Base-by-base conservation (phyloP, 30 jellyfish, hydroid and myxozoan species). In the Pelagia noctiluca region DNA sequence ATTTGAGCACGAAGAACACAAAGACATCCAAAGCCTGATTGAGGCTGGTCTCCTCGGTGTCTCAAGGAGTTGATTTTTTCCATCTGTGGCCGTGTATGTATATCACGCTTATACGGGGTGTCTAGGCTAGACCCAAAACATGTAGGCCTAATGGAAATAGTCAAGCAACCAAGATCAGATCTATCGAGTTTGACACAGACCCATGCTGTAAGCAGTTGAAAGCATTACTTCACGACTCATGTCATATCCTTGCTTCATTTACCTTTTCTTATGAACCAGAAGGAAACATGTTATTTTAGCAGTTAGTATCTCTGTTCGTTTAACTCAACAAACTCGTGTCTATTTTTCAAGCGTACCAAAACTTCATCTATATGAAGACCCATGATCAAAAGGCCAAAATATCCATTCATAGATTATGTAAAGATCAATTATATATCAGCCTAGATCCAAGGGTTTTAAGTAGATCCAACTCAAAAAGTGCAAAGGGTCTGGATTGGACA, bases 11-110 rank as follows among this genome's bases (percentile, higher is more conserved):
- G 86, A 70, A 28, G 74, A 82, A 18, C 92, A 82, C 62, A 26
- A 73, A 7, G 74, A 82, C 47, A 69, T 82, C 2, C 92, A 82
- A 57, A 64, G 80, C 3, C 46, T 82, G 47, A 50, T 82, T 65
- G 92, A 67, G 62, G 92, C 82, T 23, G 92, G 92, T n/a, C 70
- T 82, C 13, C 78, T 82, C 2, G 92, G 85, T 12, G 86, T 82
- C 16, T 75, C 85, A 28, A 64, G 85, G 35, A 52, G 26, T 10
- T 52, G 26, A 52, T 19, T 2, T 19, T 53, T 53, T 53, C 69
- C 69, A 33, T 53, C 25, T 53, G 69, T 53, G 69, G 69, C 16
- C 3, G 3, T 3, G 11, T 2, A 53, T 29, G 21, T 3, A 53
- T 53, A 29, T 53, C 25, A 53, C 21, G 25, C 69, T 19, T 33